Evolutionary conservation across 2,888 invertebrate genomes (phyloP), one percentile per base, ranked within the genome.

Genomic region (Acanthococcus lagerstroemiae): DNA sequence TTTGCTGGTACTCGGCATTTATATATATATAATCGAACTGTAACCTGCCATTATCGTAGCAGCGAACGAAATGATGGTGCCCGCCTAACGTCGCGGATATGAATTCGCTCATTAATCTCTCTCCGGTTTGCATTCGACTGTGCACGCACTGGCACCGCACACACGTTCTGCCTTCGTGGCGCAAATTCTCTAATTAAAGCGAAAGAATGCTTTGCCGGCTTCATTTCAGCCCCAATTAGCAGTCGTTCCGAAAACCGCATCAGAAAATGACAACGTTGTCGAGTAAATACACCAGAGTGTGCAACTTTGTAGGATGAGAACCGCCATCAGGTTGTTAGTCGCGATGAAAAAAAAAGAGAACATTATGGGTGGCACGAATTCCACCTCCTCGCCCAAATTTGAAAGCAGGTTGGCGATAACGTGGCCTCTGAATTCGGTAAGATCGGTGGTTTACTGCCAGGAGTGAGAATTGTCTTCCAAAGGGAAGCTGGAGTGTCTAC

Each of bases 1-100:
- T 57, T 57, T 57, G 57, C 44, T 57, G 17, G 25, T 45, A 27
- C 44, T 37, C 57, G 45, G 21, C 50, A 19, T 19, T 57, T 57
- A 57, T n/a, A n/a, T n/a, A n/a, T n/a, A n/a, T n/a, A n/a, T 57
- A 57, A 57, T 57, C 57, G 57, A 57, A 57, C 44, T 57, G 57
- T 57, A 57, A 57, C 57, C 57, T 57, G 57, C 46, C 57, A 57
- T 57, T 57, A 57, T 30, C 44, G 57, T 27, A 30, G 30, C 25
- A 55, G 30, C 44, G 45, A 25, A 22, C 45, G 45, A 56, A 56
- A 22, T 30, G 37, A 30, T 30, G 37, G 27, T 15, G 37, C 56
- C 22, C 44, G 21, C 37, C n/a, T 15, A 37, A 37, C n/a, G 37
- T 37, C 37, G 37, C 12, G n/a, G n/a, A 45, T 57, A 57, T 57